These are phyloP conservation scores for Pseudachorutes palmiensis DNA, from an alignment of 1,140 invertebrate genomes.

Conservation along the genomic window DNA sequence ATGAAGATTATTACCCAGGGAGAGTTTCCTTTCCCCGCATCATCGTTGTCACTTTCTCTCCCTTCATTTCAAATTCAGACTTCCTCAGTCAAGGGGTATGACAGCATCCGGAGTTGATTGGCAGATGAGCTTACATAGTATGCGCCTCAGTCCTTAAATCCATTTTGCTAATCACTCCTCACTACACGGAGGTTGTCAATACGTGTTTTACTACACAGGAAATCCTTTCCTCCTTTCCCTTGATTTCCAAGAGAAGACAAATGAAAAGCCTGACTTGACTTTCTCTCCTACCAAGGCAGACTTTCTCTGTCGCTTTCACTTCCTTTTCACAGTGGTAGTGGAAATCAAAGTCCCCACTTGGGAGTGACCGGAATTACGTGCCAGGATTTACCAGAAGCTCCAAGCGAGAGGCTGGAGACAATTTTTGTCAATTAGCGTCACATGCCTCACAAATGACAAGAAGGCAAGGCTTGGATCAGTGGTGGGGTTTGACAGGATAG, in stretches of 20 bases:
- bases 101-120: background rate
- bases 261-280: slow-evolving; percentile 12
- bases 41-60: background rate
- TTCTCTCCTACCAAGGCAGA: background rate
- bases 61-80: background rate
- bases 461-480: no score
- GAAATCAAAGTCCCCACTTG: background rate
- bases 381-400: background rate
- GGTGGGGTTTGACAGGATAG: background rate
- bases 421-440: slow-evolving; percentile 1
- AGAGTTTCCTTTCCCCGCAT: background rate
- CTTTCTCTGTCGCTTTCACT: slow-evolving; percentile 6
- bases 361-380: slow-evolving; percentile 3
- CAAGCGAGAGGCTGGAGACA: background rate
- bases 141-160: background rate
- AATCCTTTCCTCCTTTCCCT: background rate
- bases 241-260: slow-evolving; percentile 1
- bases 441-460: no score
- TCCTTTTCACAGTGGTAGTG: background rate
- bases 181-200: no score
- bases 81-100: background rate
- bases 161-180: slow-evolving; percentile 7
- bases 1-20: background rate
- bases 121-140: no score
- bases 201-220: background rate